A percentile compares a stretch with the other conserved stretches of the same genome.
phyloP scores from a whole-genome alignment of 2,888 invertebrate species.

The Griposia aprilina region DNA sequence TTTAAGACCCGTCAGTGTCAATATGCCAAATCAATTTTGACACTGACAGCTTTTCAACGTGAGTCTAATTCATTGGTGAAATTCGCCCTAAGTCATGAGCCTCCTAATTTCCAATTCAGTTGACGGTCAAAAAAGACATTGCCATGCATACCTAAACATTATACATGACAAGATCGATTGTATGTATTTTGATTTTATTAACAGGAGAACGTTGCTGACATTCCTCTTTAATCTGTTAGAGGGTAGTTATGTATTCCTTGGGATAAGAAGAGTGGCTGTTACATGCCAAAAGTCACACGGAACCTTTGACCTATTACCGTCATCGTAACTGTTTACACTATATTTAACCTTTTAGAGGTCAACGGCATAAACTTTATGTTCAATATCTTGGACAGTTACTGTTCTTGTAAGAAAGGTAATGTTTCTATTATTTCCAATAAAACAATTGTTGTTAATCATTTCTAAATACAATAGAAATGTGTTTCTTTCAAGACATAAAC shows the following conservation, averaged over 20 bases:
- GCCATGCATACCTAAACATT: not conserved
- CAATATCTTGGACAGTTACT: conserved; percentile 1
- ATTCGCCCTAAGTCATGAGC: not conserved
- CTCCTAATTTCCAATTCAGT: not conserved
- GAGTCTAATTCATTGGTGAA: not conserved
- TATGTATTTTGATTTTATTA: no score
- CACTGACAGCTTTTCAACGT: not conserved
- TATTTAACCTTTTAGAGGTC: conserved; percentile 44
- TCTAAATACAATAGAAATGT: conserved; percentile 19
- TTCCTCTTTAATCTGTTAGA: not conserved
- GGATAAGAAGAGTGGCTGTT: not conserved
- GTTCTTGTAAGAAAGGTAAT: conserved; percentile 1
- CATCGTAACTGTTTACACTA: conserved; percentile 1
- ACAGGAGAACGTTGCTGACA: not conserved
- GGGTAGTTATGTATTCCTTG: not conserved
- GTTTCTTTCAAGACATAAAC: conserved; percentile 19
- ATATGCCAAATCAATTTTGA: not conserved
- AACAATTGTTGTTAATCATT: conserved; percentile 13
- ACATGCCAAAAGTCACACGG: not conserved
- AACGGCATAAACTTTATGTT: not conserved
- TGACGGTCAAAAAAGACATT: not conserved
- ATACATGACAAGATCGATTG: not conserved
- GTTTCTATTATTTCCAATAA: conserved; percentile 21
- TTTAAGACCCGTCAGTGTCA: not conserved
- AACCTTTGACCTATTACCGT: not conserved